Conservation (phyloP, 2,888 invertebrate genomes). For the Hymenopus coronatus region DNA sequence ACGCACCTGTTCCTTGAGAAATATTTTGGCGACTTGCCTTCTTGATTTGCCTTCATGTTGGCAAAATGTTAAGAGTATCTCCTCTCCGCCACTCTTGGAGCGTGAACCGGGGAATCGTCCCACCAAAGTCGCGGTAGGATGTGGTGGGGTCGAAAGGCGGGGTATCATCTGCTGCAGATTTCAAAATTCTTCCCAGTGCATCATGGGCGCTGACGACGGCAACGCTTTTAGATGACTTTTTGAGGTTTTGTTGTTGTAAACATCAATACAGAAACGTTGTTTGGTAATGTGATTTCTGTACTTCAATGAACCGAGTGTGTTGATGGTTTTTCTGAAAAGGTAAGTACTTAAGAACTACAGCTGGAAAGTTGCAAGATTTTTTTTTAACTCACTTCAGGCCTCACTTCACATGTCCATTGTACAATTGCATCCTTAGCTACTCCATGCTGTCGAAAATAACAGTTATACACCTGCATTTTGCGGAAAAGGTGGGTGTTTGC, state of each 20-base stretch:
- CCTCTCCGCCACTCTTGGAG: not conserved
- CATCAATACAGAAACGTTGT: not conserved
- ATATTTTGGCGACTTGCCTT: slow-evolving; percentile 3
- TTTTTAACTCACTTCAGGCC: too few relatives aligned
- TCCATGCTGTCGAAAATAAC: too few relatives aligned
- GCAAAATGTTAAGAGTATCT: not conserved
- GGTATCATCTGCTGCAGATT: not conserved
- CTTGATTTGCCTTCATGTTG: not conserved
- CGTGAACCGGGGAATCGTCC: not conserved
- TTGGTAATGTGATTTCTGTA: too few relatives aligned
- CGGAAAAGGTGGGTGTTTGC: too few relatives aligned
- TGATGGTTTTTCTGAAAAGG: too few relatives aligned
- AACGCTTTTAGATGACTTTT: not conserved
- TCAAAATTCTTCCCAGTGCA: not conserved
- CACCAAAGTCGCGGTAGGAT: not conserved
- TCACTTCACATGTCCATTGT: too few relatives aligned
- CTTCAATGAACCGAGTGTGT: too few relatives aligned
- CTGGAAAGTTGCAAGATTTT: too few relatives aligned
- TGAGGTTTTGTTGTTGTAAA: not conserved
- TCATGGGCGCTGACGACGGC: not conserved
- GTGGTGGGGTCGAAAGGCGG: not conserved
- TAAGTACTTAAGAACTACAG: too few relatives aligned
- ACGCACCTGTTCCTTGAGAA: slow-evolving; percentile 3
- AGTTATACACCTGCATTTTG: too few relatives aligned
- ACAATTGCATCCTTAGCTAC: too few relatives aligned